These are phyloP conservation scores for Leptogaster cylindrica DNA, from an alignment of 2,888 invertebrate genomes.

Conservation along the genomic window DNA sequence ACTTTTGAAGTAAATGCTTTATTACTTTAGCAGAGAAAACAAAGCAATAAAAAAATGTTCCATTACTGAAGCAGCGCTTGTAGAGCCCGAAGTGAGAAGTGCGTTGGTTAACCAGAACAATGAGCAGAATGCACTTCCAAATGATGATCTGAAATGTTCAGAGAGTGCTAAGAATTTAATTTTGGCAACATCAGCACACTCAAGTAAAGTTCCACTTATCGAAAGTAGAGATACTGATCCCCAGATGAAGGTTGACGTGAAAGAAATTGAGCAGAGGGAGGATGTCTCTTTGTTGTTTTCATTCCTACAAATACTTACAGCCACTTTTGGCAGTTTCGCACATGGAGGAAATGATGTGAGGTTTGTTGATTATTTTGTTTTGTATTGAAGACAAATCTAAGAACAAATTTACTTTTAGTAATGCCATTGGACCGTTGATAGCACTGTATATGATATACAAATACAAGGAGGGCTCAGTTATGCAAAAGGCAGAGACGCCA, in stretches of 20 bases:
- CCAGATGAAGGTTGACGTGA: conserved; percentile 53
- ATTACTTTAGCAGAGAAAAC: conserved; percentile 4
- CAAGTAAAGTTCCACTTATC: conserved; percentile 73
- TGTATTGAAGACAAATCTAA: too few species aligned
- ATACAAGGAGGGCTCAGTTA: conserved; percentile 81
- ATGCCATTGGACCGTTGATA: conserved; percentile 96
- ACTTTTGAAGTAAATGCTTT: neutral
- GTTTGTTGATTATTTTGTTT: too few species aligned
- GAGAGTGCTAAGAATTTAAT: conserved; percentile 9
- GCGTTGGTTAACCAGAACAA: neutral
- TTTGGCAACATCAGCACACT: conserved; percentile 68
- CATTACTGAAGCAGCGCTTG: neutral
- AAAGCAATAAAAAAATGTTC: conserved; percentile 7
- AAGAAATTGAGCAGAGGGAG: conserved; percentile 56
- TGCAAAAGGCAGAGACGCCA: conserved; percentile 87
- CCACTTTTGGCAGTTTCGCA: conserved; percentile 97
- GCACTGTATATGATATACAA: conserved; percentile 92
- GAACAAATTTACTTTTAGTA: conserved; percentile 78
- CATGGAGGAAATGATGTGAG: conserved; percentile 99
- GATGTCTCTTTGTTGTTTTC: conserved; percentile 73
- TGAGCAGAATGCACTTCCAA: neutral
- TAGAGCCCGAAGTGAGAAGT: conserved; percentile 2
- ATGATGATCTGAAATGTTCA: conserved; percentile 2
- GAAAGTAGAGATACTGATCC: conserved; percentile 57
- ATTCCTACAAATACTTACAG: conserved; percentile 94